Evolutionary conservation across 2,113 vertebrate genomes (phyloP).

Genomic region (Theristicus caerulescens): DNA sequence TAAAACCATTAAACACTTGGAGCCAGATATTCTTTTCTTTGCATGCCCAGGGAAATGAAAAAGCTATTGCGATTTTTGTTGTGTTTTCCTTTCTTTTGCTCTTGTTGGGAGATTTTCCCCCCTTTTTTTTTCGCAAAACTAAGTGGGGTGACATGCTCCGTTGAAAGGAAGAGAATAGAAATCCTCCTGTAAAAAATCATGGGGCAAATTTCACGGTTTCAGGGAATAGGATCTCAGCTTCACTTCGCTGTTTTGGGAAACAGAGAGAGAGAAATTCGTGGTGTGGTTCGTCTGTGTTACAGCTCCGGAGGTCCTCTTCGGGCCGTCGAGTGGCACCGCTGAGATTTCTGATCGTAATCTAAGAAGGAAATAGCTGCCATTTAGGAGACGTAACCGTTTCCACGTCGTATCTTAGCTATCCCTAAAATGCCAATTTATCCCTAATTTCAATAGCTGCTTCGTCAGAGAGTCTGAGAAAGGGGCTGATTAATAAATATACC

Average conservation of each 20-base stretch:
- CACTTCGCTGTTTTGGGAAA: not conserved
- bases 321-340: conserved; percentile 4
- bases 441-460: not conserved
- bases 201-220: not conserved
- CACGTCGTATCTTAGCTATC: not conserved
- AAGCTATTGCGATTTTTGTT: not conserved
- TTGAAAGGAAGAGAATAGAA: not conserved
- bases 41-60: not conserved
- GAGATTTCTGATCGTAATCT: conserved; percentile 41
- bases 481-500: not conserved
- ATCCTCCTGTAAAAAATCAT: not conserved
- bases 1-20: not conserved
- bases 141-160: not conserved
- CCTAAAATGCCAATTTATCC: not conserved
- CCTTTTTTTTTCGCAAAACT: not conserved
- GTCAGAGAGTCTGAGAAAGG: not conserved
- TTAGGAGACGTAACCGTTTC: not conserved
- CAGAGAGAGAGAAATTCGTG: not conserved
- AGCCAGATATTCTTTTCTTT: not conserved
- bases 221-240: not conserved
- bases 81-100: not conserved
- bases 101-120: too few relatives aligned
- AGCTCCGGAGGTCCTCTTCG: not conserved
- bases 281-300: not conserved
- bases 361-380: conserved; percentile 9